These are phyloP conservation scores for Heterochromis multidens DNA, from an alignment of 2,113 vertebrate genomes.

Conservation along the genomic window DNA sequence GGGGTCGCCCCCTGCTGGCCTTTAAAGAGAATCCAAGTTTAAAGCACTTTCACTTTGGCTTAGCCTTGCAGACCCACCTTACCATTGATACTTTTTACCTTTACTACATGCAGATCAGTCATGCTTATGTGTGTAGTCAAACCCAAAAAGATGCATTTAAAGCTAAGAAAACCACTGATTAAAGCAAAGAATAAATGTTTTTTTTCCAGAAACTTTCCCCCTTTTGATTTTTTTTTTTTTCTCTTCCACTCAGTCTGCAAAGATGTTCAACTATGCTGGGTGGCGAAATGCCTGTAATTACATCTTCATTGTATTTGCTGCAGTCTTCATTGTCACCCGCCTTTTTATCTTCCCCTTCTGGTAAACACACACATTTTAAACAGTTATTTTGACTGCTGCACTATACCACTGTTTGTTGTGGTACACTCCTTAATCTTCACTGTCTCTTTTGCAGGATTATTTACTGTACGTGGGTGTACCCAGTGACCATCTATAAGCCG, in stretches of 20 bases:
- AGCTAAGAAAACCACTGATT: neutral
- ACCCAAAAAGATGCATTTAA: neutral
- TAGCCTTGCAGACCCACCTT: neutral
- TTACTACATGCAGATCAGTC: neutral
- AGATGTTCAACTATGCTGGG: slow-evolving; percentile 97
- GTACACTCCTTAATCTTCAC: neutral
- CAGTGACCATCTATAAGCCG: slow-evolving; percentile 83
- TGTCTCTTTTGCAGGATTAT: slow-evolving; percentile 82
- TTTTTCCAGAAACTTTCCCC: neutral
- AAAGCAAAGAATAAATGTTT: neutral
- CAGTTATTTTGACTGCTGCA: neutral
- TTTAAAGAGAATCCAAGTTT: neutral
- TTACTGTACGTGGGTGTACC: slow-evolving; percentile 88
- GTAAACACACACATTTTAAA: slow-evolving; percentile 66
- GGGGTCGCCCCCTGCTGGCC: neutral
- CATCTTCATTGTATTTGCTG: slow-evolving; percentile 91
- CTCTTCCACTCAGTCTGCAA: slow-evolving; percentile 82
- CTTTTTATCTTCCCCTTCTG: slow-evolving; percentile 92
- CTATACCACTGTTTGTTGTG: neutral
- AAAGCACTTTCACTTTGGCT: neutral
- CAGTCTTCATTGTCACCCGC: slow-evolving; percentile 88
- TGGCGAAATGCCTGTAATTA: slow-evolving; percentile 93
- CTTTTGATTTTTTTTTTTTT: neutral
- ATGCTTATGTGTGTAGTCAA: neutral
- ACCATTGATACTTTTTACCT: neutral